Evolutionary conservation across 2,888 invertebrate genomes (phyloP).

Genomic region (Aspidiotus destructor): DNA sequence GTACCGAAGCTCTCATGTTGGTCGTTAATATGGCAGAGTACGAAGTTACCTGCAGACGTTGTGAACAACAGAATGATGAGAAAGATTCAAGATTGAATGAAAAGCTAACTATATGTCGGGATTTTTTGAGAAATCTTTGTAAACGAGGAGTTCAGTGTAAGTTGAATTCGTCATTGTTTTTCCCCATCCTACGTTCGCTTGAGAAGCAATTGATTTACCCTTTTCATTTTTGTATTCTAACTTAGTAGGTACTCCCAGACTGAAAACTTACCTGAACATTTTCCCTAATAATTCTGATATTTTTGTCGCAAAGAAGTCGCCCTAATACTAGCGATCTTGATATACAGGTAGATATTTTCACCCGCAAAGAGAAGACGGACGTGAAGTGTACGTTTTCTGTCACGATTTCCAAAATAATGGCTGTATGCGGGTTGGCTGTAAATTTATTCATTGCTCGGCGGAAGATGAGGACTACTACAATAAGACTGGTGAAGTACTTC

Average conservation of each 20-base stretch:
- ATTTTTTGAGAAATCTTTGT: slow-evolving; percentile 51
- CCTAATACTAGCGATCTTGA: background rate
- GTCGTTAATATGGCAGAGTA: slow-evolving; percentile 22
- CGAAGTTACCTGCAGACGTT: slow-evolving; percentile 18
- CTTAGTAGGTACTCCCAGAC: background rate
- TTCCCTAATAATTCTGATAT: background rate
- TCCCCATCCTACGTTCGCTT: background rate
- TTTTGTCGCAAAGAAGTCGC: too few species aligned
- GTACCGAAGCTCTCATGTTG: slow-evolving; percentile 7
- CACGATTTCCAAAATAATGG: slow-evolving; percentile 62
- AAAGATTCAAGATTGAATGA: slow-evolving; percentile 9
- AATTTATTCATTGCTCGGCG: slow-evolving; percentile 65
- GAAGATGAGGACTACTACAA: slow-evolving; percentile 67
- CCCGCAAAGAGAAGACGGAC: slow-evolving; percentile 35
- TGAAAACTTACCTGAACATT: background rate
- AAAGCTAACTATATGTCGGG: slow-evolving; percentile 45
- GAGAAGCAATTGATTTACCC: background rate
- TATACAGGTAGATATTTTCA: slow-evolving; percentile 36
- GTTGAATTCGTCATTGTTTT: background rate
- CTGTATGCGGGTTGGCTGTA: slow-evolving; percentile 63
- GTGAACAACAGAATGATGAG: slow-evolving; percentile 14
- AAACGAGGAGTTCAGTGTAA: slow-evolving; percentile 43
- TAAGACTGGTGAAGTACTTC: slow-evolving; percentile 60
- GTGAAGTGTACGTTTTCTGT: slow-evolving; percentile 48
- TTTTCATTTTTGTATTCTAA: too few species aligned